phyloP scores from a whole-genome alignment of 1,140 invertebrate species.

The Fopius arisanus region DNA sequence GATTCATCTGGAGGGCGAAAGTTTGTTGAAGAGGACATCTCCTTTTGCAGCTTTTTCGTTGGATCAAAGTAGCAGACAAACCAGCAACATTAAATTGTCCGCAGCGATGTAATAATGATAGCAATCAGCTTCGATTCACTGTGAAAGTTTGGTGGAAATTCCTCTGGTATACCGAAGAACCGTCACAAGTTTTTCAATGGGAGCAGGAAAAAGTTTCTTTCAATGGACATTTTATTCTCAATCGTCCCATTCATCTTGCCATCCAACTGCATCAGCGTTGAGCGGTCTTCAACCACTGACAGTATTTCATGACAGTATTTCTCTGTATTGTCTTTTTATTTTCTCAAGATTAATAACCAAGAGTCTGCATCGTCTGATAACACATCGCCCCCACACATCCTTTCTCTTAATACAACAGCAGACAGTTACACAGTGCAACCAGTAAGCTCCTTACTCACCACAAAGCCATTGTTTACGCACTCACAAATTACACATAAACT shows the following conservation, averaged over 20 bases:
- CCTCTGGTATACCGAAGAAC: not conserved
- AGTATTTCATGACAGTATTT: no score
- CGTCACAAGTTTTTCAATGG: not conserved
- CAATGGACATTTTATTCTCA: not conserved
- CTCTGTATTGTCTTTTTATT: no score
- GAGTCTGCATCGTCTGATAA: not conserved
- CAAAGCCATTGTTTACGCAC: conserved; percentile 10
- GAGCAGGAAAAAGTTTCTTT: not conserved
- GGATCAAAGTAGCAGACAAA: not conserved
- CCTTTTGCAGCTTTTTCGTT: no score
- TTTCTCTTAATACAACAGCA: not conserved
- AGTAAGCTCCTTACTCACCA: conserved; percentile 9
- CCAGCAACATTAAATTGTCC: not conserved
- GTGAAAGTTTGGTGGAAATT: not conserved
- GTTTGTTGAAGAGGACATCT: no score
- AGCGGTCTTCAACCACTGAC: no score
- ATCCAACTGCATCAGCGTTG: no score
- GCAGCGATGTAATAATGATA: not conserved
- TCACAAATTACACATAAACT: conserved; percentile 4
- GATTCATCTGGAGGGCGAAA: no score
- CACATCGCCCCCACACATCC: not conserved
- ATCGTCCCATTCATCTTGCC: not conserved
- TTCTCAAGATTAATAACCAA: not conserved
- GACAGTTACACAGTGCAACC: not conserved
- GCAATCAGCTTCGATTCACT: not conserved